A percentile compares a stretch with the other conserved stretches of the same genome.
Conservation (phyloP, 2,113 vertebrate species). For the Tragelaphus buxtoni region DNA sequence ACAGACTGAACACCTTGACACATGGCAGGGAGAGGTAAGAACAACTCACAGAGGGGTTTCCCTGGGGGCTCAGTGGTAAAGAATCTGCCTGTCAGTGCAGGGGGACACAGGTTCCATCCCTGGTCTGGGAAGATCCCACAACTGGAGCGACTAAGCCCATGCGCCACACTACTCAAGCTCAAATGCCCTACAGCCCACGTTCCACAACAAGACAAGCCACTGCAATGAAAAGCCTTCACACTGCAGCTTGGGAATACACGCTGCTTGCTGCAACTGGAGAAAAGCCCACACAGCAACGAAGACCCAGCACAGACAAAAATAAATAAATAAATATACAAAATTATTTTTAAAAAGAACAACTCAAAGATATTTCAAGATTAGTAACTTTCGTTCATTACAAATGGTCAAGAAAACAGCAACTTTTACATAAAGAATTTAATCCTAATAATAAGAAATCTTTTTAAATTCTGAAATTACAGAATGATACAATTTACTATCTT, state of each 20-base stretch:
- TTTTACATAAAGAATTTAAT: background rate
- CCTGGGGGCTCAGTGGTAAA: background rate
- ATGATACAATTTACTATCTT: background rate
- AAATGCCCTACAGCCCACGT: background rate
- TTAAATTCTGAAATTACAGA: background rate
- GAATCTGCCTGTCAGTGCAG: background rate
- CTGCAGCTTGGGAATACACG: background rate
- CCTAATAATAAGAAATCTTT: background rate
- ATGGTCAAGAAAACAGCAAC: background rate
- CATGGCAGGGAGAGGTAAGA: background rate
- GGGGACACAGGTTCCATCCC: background rate
- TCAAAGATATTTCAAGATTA: background rate
- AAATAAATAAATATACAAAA: background rate
- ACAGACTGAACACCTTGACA: background rate
- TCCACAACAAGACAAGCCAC: background rate
- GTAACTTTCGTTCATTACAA: background rate
- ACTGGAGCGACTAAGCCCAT: background rate
- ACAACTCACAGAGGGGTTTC: background rate
- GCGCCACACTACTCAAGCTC: background rate
- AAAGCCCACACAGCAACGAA: background rate
- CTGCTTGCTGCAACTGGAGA: background rate
- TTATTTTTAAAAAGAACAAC: background rate
- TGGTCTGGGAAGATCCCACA: background rate
- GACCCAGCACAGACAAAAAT: background rate
- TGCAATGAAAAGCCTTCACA: background rate